Conservation (phyloP, 2,888 invertebrate species). For the Creontiades dilutus region DNA sequence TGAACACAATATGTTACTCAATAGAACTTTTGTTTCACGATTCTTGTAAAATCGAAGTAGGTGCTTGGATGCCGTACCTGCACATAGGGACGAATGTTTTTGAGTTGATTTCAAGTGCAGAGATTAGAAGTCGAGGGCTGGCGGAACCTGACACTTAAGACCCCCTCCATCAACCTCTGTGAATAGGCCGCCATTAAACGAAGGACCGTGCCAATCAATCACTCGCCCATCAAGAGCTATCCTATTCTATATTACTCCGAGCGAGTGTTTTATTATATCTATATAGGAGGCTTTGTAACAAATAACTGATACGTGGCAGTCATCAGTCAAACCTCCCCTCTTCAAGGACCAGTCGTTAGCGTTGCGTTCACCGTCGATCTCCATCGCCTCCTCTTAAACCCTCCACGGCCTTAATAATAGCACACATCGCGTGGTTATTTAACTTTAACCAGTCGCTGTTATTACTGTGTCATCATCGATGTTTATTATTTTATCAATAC, state of each 20-base stretch:
- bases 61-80: too few species aligned
- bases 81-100: neutral
- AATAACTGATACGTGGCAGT: constrained; percentile 58
- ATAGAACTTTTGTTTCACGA: too few species aligned
- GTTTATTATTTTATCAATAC: constrained; percentile 6
- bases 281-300: constrained; percentile 33
- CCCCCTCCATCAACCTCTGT: neutral
- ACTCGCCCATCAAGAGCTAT: neutral
- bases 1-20: too few species aligned
- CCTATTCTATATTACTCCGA: constrained; percentile 19
- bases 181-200: constrained; percentile 40
- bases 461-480: constrained; percentile 59
- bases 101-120: constrained; percentile 29
- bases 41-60: too few species aligned
- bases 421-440: neutral
- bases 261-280: constrained; percentile 14
- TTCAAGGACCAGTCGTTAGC: constrained; percentile 24
- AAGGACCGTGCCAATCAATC: constrained; percentile 32
- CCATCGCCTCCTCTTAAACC: neutral
- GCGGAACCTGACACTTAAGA: constrained; percentile 23
- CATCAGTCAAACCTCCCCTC: constrained; percentile 34
- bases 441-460: constrained; percentile 28
- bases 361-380: neutral
- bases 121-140: neutral
- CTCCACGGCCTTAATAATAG: neutral